phyloP scores from a whole-genome alignment of 2,888 invertebrate species.

The Pecten maximus region DNA sequence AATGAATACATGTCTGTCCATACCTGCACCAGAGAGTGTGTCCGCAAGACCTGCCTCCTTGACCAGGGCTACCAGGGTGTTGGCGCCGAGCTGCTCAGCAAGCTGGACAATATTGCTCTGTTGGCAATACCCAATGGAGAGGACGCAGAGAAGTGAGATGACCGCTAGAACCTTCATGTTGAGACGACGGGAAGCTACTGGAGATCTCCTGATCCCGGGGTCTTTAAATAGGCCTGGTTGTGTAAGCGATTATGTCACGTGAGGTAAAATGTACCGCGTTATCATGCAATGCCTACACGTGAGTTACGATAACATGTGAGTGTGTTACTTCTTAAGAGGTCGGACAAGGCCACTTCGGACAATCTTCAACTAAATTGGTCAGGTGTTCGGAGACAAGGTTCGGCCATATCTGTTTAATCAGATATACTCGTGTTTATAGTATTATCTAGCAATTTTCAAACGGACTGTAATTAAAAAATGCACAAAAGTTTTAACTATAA shows the following conservation, averaged over 20 bases:
- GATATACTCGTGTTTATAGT: too few species aligned
- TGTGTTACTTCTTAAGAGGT: background rate
- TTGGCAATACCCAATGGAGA: background rate
- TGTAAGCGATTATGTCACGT: background rate
- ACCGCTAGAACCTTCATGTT: background rate
- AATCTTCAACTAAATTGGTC: background rate
- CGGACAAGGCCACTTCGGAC: background rate
- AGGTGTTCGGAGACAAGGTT: background rate
- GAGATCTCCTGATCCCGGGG: background rate
- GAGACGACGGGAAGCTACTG: background rate
- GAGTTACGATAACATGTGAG: background rate
- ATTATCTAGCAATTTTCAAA: too few species aligned
- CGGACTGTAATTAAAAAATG: too few species aligned
- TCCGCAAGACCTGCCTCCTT: conserved; percentile 5
- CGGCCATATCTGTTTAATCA: too few species aligned
- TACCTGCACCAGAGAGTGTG: background rate
- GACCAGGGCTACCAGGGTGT: conserved; percentile 22
- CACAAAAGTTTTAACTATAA: too few species aligned
- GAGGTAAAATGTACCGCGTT: background rate
- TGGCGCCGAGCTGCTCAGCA: conserved; percentile 27
- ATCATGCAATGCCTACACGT: background rate
- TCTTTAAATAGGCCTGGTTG: background rate
- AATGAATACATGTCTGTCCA: background rate
- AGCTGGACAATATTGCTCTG: background rate
- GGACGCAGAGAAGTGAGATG: background rate